A percentile compares a stretch with the other conserved stretches of the same genome.
phyloP scores from a whole-genome alignment of 2,888 invertebrate species.

The Agrilus cyanescens region DNA sequence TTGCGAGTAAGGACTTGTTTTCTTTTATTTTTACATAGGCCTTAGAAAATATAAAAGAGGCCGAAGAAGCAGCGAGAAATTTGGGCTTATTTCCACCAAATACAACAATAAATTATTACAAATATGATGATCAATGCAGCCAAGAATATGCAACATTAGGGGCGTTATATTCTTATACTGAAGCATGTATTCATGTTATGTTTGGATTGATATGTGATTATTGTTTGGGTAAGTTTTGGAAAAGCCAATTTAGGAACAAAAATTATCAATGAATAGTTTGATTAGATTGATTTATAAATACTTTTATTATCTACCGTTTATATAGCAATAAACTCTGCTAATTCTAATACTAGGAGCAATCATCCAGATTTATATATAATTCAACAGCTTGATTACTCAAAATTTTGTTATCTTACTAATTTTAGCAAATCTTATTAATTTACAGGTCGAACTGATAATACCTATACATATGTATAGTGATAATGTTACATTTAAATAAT shows the following conservation, averaged over 20 bases:
- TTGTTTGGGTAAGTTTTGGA: constrained; percentile 55
- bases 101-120: constrained; percentile 46
- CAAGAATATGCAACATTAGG: constrained; percentile 59
- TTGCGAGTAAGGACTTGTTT: not conserved
- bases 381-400: no score
- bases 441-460: not conserved
- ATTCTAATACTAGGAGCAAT: no score
- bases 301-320: no score
- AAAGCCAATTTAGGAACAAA: no score
- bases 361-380: no score
- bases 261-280: no score
- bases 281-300: no score
- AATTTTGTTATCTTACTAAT: no score
- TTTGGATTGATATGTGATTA: constrained; percentile 76
- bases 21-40: constrained; percentile 36
- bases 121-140: constrained; percentile 62
- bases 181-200: constrained; percentile 63
- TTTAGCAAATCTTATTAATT: not conserved
- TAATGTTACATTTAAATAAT: not conserved
- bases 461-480: not conserved
- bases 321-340: no score
- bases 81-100: constrained; percentile 44
- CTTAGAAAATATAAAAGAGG: constrained; percentile 48
- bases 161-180: constrained; percentile 57
- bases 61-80: constrained; percentile 42